phyloP scores from a whole-genome alignment of 1,140 invertebrate genomes.

The Geopemphigus sp. region DNA sequence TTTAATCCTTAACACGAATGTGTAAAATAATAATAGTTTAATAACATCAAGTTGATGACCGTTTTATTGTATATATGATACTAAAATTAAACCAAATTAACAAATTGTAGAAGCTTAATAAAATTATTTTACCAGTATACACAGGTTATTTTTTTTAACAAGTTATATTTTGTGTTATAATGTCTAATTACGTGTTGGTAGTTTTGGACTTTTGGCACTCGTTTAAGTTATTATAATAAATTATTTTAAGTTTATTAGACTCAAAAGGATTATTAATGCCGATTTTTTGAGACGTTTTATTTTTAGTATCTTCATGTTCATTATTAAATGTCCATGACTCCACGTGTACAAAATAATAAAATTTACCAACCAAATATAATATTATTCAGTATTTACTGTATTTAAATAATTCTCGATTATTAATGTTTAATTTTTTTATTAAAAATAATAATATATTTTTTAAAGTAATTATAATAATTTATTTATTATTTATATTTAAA shows the following conservation, averaged over 20 bases:
- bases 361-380: neutral
- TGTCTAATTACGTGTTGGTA: neutral
- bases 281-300: neutral
- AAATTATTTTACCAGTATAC: neutral
- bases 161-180: neutral
- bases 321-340: neutral
- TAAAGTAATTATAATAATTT: no score
- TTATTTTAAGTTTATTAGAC: no score
- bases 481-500: no score
- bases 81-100: neutral
- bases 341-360: neutral
- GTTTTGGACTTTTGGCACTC: neutral
- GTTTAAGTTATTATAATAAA: no score
- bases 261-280: no score
- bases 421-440: neutral
- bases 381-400: neutral
- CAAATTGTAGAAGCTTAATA: neutral
- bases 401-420: neutral
- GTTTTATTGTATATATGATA: neutral
- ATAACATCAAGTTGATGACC: neutral
- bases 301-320: neutral
- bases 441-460: neutral
- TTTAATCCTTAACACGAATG: no score
- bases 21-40: neutral
- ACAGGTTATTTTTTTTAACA: neutral